These are phyloP conservation scores for Melospiza georgiana DNA, from an alignment of 2,113 vertebrate species.

Conservation along the genomic window DNA sequence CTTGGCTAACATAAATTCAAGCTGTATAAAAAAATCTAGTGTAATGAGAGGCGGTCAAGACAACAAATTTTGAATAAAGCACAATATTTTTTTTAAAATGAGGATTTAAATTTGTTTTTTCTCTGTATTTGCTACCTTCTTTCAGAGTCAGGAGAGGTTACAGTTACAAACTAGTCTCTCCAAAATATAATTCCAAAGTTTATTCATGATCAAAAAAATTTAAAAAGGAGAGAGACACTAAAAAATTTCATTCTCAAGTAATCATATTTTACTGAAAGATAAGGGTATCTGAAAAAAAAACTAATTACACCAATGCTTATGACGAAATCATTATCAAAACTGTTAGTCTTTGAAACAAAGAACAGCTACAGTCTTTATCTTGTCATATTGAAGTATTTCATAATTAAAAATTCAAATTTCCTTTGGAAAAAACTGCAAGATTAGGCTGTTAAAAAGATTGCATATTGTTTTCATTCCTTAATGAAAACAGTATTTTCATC, in stretches of 20 bases:
- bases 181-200: not conserved
- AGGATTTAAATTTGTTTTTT: not conserved
- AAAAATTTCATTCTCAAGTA: not conserved
- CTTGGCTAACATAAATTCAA: not conserved
- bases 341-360: not conserved
- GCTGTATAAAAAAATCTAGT: not conserved
- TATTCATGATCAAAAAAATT: not conserved
- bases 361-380: not conserved
- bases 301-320: not conserved
- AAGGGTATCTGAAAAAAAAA: not conserved
- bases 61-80: not conserved
- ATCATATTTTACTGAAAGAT: not conserved
- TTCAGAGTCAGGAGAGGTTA: not conserved
- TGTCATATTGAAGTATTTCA: not conserved
- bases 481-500: no score
- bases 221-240: not conserved
- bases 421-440: not conserved
- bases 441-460: not conserved
- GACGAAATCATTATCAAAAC: not conserved
- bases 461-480: not conserved
- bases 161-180: not conserved
- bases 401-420: not conserved
- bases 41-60: not conserved
- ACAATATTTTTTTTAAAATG: not conserved
- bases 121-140: not conserved